These are phyloP conservation scores for Erinaceus europaeus DNA, from an alignment of 2,113 vertebrate genomes.

Conservation along the genomic window DNA sequence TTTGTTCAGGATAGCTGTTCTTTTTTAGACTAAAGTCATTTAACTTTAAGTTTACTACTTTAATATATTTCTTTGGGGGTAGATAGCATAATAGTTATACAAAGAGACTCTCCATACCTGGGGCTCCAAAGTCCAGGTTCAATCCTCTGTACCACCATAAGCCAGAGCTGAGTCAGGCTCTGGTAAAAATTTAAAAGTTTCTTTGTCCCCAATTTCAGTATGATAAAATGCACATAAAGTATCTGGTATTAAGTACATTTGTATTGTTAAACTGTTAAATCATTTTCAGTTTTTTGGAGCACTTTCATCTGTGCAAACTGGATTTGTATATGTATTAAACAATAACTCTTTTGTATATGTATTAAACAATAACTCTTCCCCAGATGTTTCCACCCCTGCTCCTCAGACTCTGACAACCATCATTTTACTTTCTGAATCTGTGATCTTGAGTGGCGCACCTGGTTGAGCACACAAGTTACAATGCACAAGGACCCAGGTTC, in stretches of 20 bases:
- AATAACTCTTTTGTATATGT: background rate
- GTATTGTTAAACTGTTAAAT: background rate
- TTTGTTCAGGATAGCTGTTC: conserved; percentile 6
- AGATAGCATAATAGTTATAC: too few species aligned
- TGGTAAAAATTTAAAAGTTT: too few species aligned
- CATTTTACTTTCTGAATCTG: background rate
- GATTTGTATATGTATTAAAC: background rate
- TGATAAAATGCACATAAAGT: background rate
- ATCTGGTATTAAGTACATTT: background rate
- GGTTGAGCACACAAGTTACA: too few species aligned
- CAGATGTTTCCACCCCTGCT: too few species aligned
- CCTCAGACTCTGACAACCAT: background rate
- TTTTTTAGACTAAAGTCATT: conserved; percentile 1
- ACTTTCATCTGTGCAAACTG: background rate
- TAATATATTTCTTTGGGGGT: too few species aligned
- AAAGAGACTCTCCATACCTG: too few species aligned
- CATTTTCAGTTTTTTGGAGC: background rate
- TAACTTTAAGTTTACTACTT: background rate
- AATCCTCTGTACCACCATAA: too few species aligned
- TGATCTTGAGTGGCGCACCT: background rate
- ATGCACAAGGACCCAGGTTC: too few species aligned
- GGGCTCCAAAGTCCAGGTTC: too few species aligned
- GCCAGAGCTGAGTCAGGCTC: too few species aligned
- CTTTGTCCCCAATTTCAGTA: background rate
- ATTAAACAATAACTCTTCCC: background rate